These are phyloP conservation scores for Lamproptera curius DNA, from an alignment of 2,888 invertebrate genomes.

Conservation along the genomic window DNA sequence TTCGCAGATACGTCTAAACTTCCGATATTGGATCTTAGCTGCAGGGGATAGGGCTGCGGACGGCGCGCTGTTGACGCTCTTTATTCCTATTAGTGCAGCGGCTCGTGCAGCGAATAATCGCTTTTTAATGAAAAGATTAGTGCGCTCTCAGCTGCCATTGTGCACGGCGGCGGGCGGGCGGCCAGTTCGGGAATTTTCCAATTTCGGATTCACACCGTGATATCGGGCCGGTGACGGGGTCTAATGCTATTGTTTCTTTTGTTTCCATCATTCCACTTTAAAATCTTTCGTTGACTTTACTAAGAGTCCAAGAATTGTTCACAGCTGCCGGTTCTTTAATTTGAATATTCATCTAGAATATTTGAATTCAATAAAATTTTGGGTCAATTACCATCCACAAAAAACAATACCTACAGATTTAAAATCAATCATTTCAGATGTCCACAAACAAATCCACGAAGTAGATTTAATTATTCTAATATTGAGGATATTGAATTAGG, in stretches of 20 bases:
- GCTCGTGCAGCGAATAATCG: constrained; percentile 73
- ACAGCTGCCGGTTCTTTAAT: too few relatives aligned
- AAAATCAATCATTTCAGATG: too few relatives aligned
- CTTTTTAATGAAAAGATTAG: constrained; percentile 78
- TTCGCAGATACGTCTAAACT: constrained; percentile 24
- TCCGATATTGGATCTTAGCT: constrained; percentile 34
- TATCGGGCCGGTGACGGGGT: constrained; percentile 24
- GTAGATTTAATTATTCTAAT: too few relatives aligned
- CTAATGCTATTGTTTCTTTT: constrained; percentile 11
- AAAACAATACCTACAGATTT: too few relatives aligned
- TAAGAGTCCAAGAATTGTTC: too few relatives aligned
- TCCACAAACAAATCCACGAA: too few relatives aligned
- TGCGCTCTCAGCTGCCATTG: constrained; percentile 43
- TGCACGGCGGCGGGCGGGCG: constrained; percentile 51
- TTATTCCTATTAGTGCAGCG: constrained; percentile 71
- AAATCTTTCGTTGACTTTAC: too few relatives aligned
- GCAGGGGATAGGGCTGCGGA: constrained; percentile 29
- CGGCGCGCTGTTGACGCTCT: constrained; percentile 38
- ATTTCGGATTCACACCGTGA: constrained; percentile 52
- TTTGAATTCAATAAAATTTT: too few relatives aligned
- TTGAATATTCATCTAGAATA: too few relatives aligned
- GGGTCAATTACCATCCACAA: too few relatives aligned
- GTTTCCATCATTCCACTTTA: too few relatives aligned
- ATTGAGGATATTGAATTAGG: too few relatives aligned
- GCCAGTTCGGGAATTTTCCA: constrained; percentile 69